Base-by-base conservation (phyloP, 2,888 invertebrate genomes). In the Oxytorus armatus region DNA sequence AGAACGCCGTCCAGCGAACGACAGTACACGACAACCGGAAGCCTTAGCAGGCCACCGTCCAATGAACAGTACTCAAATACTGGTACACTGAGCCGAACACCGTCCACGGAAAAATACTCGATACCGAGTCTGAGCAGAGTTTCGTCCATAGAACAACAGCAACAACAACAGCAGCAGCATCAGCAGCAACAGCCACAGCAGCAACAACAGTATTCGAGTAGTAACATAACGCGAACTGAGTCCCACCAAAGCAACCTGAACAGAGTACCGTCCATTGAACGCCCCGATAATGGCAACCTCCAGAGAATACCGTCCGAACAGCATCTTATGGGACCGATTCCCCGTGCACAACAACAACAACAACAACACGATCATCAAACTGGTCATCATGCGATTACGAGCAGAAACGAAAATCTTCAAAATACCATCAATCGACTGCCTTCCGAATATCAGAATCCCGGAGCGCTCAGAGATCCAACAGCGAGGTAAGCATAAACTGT, bases 151-250 rank as follows among this genome's bases (percentile, higher is more conserved):
- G 83, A 85, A 49, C 61, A 81, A 14, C 65, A 77, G 96, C 92
- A 79, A 96, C 92, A 63, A 23, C 63, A 79, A 1, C 70, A 80
- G 96, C 92, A 83, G 29, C 65, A 72, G n/a, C 72, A 78, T 96
- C 92, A 77, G 96, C 92, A 65, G 16, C 72, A 53, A 25, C 78
- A 78, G 18, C 66, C 78, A 36, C 78, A 72, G 11, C 63, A 68
- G 4, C 78, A 78, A 57, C 79, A 76, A 39, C 82, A 83, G 51
- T 81, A 86, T 79, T 79, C 81, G 65, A 77, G 39, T 53, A 73
- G 61, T 49, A 84, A 79, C 4, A 86, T 86, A 57, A 83, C 83
- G 44, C 83, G 86, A 63, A 83, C 86, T 51, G 88, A 88, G 74
- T 86, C 87, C 70, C 86, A 88, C 82, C 88, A 88, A 79, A 85